A percentile compares a stretch with the other conserved stretches of the same genome.
phyloP scores from a whole-genome alignment of 2,888 invertebrate species.

The Pachycephus smyrnensis region DNA sequence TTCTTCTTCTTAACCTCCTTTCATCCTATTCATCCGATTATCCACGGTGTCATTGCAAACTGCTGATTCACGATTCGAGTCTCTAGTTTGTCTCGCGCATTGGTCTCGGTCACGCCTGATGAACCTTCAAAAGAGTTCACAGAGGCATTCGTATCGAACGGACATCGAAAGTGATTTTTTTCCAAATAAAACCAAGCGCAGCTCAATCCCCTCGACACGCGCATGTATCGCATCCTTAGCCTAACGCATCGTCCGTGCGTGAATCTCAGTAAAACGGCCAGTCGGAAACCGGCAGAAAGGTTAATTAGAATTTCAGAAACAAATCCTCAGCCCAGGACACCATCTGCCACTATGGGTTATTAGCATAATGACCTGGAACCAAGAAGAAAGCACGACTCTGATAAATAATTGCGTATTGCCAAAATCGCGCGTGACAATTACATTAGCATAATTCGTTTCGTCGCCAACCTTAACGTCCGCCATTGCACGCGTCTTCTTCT shows the following conservation, averaged over 20 bases:
- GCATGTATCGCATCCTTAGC: neutral
- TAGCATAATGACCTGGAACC: conserved; percentile 13
- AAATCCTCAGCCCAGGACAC: neutral
- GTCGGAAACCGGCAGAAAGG: neutral
- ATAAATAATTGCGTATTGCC: conserved; percentile 23
- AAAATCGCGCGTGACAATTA: conserved; percentile 24
- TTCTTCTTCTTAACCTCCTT: neutral
- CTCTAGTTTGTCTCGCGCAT: neutral
- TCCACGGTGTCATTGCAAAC: neutral
- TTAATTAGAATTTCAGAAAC: neutral
- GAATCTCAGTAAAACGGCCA: neutral
- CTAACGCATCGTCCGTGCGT: neutral
- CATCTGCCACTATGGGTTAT: conserved; percentile 1
- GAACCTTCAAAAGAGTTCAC: neutral
- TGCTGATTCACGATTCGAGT: neutral
- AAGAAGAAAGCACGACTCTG: neutral
- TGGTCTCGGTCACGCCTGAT: neutral
- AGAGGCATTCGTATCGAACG: neutral
- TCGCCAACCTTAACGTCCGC: neutral
- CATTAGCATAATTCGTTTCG: conserved; percentile 23
- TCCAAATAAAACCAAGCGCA: neutral
- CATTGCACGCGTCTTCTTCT: neutral
- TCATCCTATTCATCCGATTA: neutral
- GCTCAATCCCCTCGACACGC: neutral
- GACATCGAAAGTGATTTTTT: neutral